Conservation (phyloP, 1,140 invertebrate genomes). For the Antheraea mylitta region DNA sequence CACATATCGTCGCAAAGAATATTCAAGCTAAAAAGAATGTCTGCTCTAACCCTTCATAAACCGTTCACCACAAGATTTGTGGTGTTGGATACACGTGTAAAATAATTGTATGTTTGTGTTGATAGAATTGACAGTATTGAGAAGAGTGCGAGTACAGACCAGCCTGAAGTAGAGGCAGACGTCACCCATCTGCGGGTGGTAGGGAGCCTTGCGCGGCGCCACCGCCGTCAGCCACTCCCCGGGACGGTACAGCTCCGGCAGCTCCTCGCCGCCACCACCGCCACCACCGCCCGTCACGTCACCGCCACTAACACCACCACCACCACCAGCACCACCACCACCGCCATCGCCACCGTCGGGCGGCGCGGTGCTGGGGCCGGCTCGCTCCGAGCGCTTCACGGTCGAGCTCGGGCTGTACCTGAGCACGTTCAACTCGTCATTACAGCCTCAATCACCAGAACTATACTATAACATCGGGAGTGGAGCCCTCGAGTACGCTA, state of each 20-base stretch:
- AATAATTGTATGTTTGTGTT: too few relatives aligned
- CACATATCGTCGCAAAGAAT: too few relatives aligned
- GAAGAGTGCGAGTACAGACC: constrained; percentile 31
- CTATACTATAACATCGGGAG: too few relatives aligned
- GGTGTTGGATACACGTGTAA: too few relatives aligned
- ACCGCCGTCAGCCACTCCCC: constrained; percentile 97
- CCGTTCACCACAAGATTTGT: too few relatives aligned
- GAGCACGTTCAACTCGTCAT: too few relatives aligned
- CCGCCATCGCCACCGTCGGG: not conserved
- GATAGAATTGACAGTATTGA: too few relatives aligned
- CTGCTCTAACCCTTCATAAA: too few relatives aligned
- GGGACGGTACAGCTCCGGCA: constrained; percentile 90
- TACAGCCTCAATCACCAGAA: too few relatives aligned
- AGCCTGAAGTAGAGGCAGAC: constrained; percentile 93
- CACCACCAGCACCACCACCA: not conserved
- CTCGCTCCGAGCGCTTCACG: constrained; percentile 7
- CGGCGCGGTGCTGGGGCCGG: constrained; percentile 32
- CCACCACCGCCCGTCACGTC: constrained; percentile 29
- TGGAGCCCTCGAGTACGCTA: too few relatives aligned
- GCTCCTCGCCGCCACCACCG: constrained; percentile 74
- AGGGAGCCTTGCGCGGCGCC: constrained; percentile 95
- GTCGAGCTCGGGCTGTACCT: constrained; percentile 17
- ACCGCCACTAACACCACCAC: not conserved
- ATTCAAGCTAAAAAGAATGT: too few relatives aligned
- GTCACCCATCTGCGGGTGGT: constrained; percentile 99